These are phyloP conservation scores for Oligia strigilis DNA, from an alignment of 2,888 invertebrate genomes.

Conservation along the genomic window DNA sequence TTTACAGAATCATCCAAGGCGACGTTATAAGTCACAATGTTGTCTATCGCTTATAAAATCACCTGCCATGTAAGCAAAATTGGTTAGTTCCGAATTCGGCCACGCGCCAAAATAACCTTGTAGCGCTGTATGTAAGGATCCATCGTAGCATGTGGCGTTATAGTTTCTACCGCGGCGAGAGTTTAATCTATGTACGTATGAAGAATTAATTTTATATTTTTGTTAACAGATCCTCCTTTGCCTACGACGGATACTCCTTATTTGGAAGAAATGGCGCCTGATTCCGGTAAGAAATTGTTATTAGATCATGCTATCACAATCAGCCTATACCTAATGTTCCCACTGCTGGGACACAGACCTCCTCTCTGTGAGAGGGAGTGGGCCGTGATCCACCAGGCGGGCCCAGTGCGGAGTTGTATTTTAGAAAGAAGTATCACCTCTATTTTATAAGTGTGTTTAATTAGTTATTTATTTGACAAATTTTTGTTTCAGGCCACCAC, in stretches of 20 bases:
- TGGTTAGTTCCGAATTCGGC: not conserved
- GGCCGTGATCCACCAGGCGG: too few relatives aligned
- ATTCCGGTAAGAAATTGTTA: conserved; percentile 70
- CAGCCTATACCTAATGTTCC: too few relatives aligned
- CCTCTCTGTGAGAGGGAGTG: too few relatives aligned
- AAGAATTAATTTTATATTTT: conserved; percentile 3
- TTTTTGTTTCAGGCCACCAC: conserved; percentile 51
- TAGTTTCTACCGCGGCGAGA: too few relatives aligned
- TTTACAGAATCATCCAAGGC: too few relatives aligned
- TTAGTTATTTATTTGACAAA: not conserved
- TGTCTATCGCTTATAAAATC: too few relatives aligned
- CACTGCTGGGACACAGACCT: too few relatives aligned
- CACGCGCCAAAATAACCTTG: not conserved
- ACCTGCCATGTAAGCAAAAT: too few relatives aligned
- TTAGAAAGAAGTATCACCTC: not conserved
- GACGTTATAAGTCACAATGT: too few relatives aligned
- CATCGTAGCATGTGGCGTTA: not conserved
- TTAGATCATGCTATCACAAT: not conserved
- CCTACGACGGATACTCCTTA: conserved; percentile 74
- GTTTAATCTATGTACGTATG: not conserved
- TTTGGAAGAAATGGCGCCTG: conserved; percentile 71
- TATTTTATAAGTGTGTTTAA: not conserved
- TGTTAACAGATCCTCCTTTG: conserved; percentile 78
- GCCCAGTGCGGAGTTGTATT: not conserved
- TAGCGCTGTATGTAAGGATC: not conserved